A percentile compares a stretch with the other conserved stretches of the same genome.
Evolutionary conservation across 2,888 invertebrate species (phyloP).

Genomic region (Anodontia alba): DNA sequence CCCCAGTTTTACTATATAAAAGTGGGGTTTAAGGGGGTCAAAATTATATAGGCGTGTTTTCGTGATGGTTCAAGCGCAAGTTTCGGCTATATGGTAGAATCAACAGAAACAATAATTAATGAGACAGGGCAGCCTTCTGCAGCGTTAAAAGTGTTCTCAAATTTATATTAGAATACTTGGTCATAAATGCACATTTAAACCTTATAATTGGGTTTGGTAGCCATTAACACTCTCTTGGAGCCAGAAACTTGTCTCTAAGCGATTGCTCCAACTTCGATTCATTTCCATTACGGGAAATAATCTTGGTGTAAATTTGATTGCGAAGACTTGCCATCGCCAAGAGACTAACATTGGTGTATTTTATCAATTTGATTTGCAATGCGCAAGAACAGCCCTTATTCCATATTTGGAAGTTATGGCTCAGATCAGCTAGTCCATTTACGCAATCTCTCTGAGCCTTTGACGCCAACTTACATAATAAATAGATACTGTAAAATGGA

Average conservation of each 20-base stretch:
- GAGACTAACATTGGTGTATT: background rate
- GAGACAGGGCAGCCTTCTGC: too few relatives aligned
- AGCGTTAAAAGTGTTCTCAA: background rate
- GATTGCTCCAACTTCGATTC: background rate
- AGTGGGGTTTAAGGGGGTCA: too few relatives aligned
- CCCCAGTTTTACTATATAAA: too few relatives aligned
- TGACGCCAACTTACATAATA: too few relatives aligned
- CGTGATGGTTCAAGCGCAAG: too few relatives aligned
- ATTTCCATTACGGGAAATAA: background rate
- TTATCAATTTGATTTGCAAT: background rate
- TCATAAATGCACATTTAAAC: background rate
- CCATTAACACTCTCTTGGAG: background rate
- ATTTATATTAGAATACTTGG: background rate
- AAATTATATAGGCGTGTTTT: too few relatives aligned
- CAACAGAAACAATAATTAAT: too few relatives aligned
- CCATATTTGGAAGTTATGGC: too few relatives aligned
- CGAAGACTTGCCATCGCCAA: background rate
- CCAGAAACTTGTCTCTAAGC: background rate
- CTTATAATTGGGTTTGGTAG: background rate
- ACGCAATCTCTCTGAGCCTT: too few relatives aligned
- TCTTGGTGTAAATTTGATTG: background rate
- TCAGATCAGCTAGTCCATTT: too few relatives aligned
- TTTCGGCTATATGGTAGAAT: too few relatives aligned
- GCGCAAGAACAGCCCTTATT: background rate
- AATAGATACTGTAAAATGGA: too few relatives aligned